These are phyloP conservation scores for Drosophila bifasciata DNA, from an alignment of 1,140 invertebrate genomes.

Conservation along the genomic window DNA sequence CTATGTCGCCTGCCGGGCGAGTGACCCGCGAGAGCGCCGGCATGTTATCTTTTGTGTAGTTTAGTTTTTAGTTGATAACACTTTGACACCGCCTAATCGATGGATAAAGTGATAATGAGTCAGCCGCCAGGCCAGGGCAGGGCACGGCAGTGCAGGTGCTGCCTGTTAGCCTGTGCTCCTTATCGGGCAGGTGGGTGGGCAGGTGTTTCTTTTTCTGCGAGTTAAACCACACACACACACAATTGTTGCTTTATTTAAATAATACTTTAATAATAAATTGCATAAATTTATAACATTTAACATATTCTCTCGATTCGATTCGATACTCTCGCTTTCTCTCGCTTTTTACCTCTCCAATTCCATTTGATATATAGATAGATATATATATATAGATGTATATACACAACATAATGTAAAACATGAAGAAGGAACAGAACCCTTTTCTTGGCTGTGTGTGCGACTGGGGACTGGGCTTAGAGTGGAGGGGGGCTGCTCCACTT, in stretches of 20 bases:
- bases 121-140: slow-evolving; percentile 13
- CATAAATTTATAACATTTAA: slow-evolving; percentile 83
- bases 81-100: slow-evolving; percentile 32
- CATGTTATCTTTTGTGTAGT: slow-evolving; percentile 50
- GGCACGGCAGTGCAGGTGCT: slow-evolving; percentile 20
- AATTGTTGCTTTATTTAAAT: slow-evolving; percentile 76
- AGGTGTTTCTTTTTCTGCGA: not conserved
- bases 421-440: no score
- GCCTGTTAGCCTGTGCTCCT: not conserved
- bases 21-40: slow-evolving; percentile 12
- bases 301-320: slow-evolving; percentile 65
- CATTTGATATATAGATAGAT: slow-evolving; percentile 47
- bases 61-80: slow-evolving; percentile 22
- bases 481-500: no score
- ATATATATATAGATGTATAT: not conserved
- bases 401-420: no score
- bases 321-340: slow-evolving; percentile 4
- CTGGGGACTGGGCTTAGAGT: no score
- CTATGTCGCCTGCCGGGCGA: no score
- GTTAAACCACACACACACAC: slow-evolving; percentile 35
- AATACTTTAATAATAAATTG: slow-evolving; percentile 84
- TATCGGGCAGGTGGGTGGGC: slow-evolving; percentile 7
- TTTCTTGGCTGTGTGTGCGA: no score
- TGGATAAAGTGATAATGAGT: slow-evolving; percentile 52
- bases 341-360: slow-evolving; percentile 11